Percentiles rank a stretch among this genome's conserved stretches.
These are phyloP conservation scores for Lasioglossum villosulum DNA, from an alignment of 2,888 invertebrate genomes.

Conservation along the genomic window DNA sequence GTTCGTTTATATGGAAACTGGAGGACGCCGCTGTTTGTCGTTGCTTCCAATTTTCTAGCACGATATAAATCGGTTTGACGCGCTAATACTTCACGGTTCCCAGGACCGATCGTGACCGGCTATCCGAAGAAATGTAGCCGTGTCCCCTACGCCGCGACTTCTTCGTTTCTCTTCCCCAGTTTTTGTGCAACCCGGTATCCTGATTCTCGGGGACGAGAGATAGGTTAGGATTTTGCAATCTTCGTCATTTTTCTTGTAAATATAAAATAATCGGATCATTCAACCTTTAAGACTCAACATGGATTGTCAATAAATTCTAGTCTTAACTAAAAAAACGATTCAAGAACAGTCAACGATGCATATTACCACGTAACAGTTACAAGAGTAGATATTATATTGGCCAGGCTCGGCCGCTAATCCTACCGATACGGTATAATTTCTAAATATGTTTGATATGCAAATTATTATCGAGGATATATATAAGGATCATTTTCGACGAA, in stretches of 20 bases:
- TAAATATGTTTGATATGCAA: not conserved
- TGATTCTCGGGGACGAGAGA: not conserved
- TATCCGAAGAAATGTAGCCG: not conserved
- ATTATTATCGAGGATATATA: not conserved
- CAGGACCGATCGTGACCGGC: not conserved
- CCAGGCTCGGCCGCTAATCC: not conserved
- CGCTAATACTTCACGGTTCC: conserved; percentile 25
- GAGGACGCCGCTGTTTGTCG: conserved; percentile 17
- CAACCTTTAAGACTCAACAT: too few relatives aligned
- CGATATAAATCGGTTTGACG: conserved; percentile 30
- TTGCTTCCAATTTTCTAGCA: conserved; percentile 23
- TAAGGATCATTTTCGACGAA: not conserved
- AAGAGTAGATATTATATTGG: not conserved
- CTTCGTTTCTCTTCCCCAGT: not conserved
- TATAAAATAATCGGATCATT: not conserved
- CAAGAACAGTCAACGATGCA: not conserved
- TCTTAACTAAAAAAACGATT: not conserved
- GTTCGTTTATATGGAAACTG: conserved; percentile 50
- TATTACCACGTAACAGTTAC: too few relatives aligned
- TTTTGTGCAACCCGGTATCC: not conserved
- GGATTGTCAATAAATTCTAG: too few relatives aligned
- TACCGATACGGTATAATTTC: not conserved
- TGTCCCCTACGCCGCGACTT: not conserved
- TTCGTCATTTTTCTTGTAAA: not conserved
- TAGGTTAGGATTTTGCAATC: not conserved